Conservation (phyloP, 2,888 invertebrate genomes). For the Ellobium chinense region DNA sequence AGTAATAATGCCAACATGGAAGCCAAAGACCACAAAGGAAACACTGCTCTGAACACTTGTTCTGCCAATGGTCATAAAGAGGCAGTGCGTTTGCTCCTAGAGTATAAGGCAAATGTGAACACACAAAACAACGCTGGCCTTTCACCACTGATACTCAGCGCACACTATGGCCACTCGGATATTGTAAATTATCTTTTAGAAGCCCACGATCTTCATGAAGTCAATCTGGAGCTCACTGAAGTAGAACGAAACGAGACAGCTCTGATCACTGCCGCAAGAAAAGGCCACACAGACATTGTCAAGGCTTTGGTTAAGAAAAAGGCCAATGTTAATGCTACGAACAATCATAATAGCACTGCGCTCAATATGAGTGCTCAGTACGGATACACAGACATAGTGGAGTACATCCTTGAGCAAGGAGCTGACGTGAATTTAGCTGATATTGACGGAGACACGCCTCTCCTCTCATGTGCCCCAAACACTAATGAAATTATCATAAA, state of each 20-base stretch:
- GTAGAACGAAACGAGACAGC: constrained; percentile 17
- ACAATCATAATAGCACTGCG: constrained; percentile 10
- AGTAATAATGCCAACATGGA: constrained; percentile 20
- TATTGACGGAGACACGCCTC: constrained; percentile 19
- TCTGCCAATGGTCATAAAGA: constrained; percentile 16
- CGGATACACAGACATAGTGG: constrained; percentile 2
- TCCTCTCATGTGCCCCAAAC: constrained; percentile 14
- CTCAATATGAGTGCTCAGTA: constrained; percentile 23
- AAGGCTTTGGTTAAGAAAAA: background rate
- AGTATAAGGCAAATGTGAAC: constrained; percentile 24
- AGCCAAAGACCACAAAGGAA: constrained; percentile 13
- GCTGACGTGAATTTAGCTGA: constrained; percentile 30
- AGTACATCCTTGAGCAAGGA: background rate
- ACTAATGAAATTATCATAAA: background rate
- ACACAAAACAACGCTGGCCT: background rate
- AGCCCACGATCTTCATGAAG: background rate
- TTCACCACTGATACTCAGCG: constrained; percentile 29
- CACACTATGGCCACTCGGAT: constrained; percentile 20
- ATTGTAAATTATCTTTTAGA: constrained; percentile 15
- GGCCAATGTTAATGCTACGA: constrained; percentile 14
- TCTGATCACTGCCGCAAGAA: constrained; percentile 26
- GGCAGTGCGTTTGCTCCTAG: constrained; percentile 25
- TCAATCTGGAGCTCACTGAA: constrained; percentile 16
- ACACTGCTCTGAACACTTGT: constrained; percentile 34
- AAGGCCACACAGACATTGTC: constrained; percentile 17